Base-by-base conservation (phyloP, 2,113 vertebrate genomes). In the Isichthys henryi region DNA sequence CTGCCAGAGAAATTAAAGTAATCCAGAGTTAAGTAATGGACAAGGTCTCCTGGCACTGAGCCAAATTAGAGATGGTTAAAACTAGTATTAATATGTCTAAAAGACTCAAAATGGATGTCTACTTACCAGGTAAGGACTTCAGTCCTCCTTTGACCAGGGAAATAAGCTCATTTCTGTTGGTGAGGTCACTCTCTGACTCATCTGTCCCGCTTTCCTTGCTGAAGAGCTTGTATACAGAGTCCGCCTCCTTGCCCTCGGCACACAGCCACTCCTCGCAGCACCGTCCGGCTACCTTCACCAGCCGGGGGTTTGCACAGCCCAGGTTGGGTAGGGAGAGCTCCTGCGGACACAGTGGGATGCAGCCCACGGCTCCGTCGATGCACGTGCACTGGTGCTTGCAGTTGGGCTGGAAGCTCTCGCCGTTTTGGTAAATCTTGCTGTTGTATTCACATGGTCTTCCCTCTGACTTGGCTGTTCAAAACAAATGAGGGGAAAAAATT, bases 191-290 rank as follows among this genome's bases (percentile, higher is more conserved):
- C 92, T 99, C 97, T 0, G 95, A 96, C 82, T 96, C 96, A 13
- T 98, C 97, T 0, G 92, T 92, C 3, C 93, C 88, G 0, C 93
- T 93, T 74, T 95, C 96, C 91, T 98, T 97, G 92, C 94, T 95
- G 90, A 97, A 96, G 92, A 97, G 95, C 89, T 94, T 96, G 88
- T 97, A 96, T 11, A 93, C 88, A 88, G 94, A 90, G 89, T 95
- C 90, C 0, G 88, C 91, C 82, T 96, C 97, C 93, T 96, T 97
- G 94, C 93, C 93, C 1, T 97, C 96, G 0, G 98, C 97, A 0
- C 98, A 99, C 91, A 97, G 95, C 98, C 98, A 99, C 90, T 99
- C 97, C 85, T 99, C 98, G 90, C 96, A 97, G 93, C 96, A 97
- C 91, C 96, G 96, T 11, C 96, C 96, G 0, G 96, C 95, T 19